A percentile compares a stretch with the other conserved stretches of the same genome.
Conservation (phyloP, 1,140 invertebrate genomes). For the Trichonephila clavata region DNA sequence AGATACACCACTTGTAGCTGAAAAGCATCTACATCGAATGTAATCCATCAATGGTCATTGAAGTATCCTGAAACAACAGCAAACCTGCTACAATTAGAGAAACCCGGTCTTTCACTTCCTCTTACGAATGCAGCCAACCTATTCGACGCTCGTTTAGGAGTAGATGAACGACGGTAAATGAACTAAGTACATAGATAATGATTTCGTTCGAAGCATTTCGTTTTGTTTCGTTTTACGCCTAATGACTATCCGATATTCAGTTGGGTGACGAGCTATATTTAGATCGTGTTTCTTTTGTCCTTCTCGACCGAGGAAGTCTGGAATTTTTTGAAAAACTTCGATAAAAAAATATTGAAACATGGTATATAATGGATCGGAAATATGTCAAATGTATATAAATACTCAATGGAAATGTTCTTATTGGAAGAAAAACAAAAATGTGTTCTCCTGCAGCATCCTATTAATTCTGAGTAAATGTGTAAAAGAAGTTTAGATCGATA, state of each 20-base stretch:
- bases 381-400: not conserved
- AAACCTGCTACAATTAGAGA: slow-evolving; percentile 18
- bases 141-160: not conserved
- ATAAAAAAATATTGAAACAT: slow-evolving; percentile 1
- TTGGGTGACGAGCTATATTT: slow-evolving; percentile 33
- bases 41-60: not conserved
- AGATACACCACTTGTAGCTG: not conserved
- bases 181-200: slow-evolving; percentile 42
- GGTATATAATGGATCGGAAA: not conserved
- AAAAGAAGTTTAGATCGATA: not conserved
- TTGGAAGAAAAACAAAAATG: slow-evolving; percentile 6
- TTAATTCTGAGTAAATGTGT: not conserved
- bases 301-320: not conserved
- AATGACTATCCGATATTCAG: slow-evolving; percentile 63
- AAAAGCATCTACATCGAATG: not conserved
- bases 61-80: not conserved
- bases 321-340: slow-evolving; percentile 6
- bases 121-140: slow-evolving; percentile 3
- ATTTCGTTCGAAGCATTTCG: slow-evolving; percentile 50
- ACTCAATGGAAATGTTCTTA: slow-evolving; percentile 1
- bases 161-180: slow-evolving; percentile 12
- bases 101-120: not conserved
- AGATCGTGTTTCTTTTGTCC: slow-evolving; percentile 36
- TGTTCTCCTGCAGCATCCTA: not conserved
- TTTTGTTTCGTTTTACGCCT: slow-evolving; percentile 57